Evolutionary conservation across 2,113 vertebrate species (phyloP).

Genomic region (Ceyx melanurus): DNA sequence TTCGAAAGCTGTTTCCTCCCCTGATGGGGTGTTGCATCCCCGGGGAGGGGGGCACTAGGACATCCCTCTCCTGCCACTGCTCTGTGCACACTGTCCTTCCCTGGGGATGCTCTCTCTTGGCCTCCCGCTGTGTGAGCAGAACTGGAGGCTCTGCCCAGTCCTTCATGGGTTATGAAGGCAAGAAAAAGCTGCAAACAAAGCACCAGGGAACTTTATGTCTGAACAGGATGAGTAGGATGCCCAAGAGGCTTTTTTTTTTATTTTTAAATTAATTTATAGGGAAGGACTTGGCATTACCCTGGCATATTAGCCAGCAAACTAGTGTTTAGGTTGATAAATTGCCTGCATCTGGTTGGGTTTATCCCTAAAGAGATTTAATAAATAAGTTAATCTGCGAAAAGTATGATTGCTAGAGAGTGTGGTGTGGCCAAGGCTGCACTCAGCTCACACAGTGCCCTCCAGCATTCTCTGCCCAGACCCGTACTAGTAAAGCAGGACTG

Average conservation of each 20-base stretch:
- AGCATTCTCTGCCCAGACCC: background rate
- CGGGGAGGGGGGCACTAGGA: rapidly evolving
- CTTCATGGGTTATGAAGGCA: background rate
- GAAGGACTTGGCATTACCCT: background rate
- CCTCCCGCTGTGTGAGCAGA: background rate
- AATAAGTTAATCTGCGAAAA: slow-evolving; percentile 41
- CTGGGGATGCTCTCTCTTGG: background rate
- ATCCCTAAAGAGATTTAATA: slow-evolving; percentile 44
- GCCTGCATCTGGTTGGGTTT: slow-evolving; percentile 32
- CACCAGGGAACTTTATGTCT: background rate
- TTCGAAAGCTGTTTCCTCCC: slow-evolving; percentile 35
- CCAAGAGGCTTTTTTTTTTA: background rate
- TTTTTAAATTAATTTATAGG: background rate
- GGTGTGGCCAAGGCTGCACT: background rate
- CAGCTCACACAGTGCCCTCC: background rate
- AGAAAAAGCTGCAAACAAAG: background rate
- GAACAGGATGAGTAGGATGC: background rate
- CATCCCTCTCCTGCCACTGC: background rate
- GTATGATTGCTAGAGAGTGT: background rate
- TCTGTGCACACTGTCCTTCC: background rate
- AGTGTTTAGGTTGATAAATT: slow-evolving; percentile 30
- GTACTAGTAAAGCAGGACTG: rapidly evolving
- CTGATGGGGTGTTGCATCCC: background rate
- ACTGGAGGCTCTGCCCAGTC: rapidly evolving
- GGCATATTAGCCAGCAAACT: background rate